Conservation (phyloP, 2,113 vertebrate species). For the Corydoras maculifer region DNA sequence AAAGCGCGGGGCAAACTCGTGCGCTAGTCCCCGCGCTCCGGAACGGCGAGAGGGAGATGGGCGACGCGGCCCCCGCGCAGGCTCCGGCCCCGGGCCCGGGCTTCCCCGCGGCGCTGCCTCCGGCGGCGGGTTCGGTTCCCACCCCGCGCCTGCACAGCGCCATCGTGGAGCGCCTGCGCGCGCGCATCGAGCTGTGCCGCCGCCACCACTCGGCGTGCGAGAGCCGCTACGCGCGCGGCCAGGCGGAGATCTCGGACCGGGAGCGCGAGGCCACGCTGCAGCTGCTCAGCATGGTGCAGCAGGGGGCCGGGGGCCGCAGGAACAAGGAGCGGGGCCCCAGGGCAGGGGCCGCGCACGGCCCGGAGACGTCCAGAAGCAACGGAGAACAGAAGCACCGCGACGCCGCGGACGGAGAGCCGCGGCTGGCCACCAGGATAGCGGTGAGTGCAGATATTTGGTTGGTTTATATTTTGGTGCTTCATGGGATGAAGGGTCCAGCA, state of each 20-base stretch:
- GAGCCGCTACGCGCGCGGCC: constrained; percentile 80
- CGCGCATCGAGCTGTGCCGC: constrained; percentile 86
- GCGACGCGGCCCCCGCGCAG: constrained; percentile 83
- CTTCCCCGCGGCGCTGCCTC: constrained; percentile 60
- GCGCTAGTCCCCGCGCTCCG: background rate
- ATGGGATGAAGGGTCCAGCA: too few relatives aligned
- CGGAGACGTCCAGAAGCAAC: constrained; percentile 67
- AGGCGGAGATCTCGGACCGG: constrained; percentile 81
- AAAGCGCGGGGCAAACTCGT: constrained; percentile 24
- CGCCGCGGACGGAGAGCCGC: constrained; percentile 66
- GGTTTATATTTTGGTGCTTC: too few relatives aligned
- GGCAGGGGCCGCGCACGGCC: constrained; percentile 57
- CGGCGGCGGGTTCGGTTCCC: constrained; percentile 68
- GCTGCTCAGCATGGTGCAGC: constrained; percentile 84
- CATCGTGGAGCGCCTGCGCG: constrained; percentile 88
- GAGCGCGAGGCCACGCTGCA: constrained; percentile 86
- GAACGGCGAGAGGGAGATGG: constrained; percentile 58
- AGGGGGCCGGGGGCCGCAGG: constrained; percentile 75
- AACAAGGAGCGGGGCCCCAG: constrained; percentile 66
- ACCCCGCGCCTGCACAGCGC: constrained; percentile 71
- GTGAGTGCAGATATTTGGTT: background rate
- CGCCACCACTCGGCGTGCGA: constrained; percentile 90
- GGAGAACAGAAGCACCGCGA: constrained; percentile 62
- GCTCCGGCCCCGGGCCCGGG: constrained; percentile 62
- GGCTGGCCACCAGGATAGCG: constrained; percentile 62